Evolutionary conservation across 2,113 vertebrate genomes (phyloP).

Genomic region (Epinephelus lanceolatus): DNA sequence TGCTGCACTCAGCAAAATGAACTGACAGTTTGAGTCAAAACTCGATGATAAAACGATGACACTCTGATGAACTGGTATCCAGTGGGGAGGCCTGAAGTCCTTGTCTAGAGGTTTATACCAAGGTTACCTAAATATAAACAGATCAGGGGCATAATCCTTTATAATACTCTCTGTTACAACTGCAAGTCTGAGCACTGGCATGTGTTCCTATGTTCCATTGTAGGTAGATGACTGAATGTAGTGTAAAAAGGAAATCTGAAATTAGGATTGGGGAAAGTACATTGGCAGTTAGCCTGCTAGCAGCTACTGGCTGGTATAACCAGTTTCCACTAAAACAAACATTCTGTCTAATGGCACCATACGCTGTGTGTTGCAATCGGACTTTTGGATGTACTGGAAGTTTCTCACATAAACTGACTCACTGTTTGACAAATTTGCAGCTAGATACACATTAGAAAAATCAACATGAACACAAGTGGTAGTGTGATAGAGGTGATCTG

Average conservation of each 20-base stretch:
- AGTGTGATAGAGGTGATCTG: neutral
- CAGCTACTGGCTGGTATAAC: slow-evolving; percentile 23
- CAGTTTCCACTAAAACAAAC: slow-evolving; percentile 22
- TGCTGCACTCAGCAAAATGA: slow-evolving; percentile 51
- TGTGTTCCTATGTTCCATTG: slow-evolving; percentile 8
- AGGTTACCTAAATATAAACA: slow-evolving; percentile 74
- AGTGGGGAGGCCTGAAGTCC: slow-evolving; percentile 19
- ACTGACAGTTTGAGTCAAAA: slow-evolving; percentile 35
- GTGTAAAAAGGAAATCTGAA: slow-evolving; percentile 4
- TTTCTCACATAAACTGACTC: neutral
- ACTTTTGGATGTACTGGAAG: slow-evolving; percentile 1
- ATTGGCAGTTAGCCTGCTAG: slow-evolving; percentile 18
- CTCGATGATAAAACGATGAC: slow-evolving; percentile 48
- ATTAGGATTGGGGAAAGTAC: slow-evolving; percentile 3
- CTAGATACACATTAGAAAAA: neutral
- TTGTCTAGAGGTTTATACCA: slow-evolving; percentile 40
- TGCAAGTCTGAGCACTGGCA: slow-evolving; percentile 11
- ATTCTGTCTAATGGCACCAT: neutral
- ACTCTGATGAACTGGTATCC: slow-evolving; percentile 36
- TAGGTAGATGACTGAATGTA: slow-evolving; percentile 19
- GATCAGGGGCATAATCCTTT: slow-evolving; percentile 58
- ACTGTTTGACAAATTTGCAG: neutral
- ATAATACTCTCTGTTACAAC: slow-evolving; percentile 51
- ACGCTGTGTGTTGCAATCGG: neutral
- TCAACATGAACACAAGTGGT: neutral